Evolutionary conservation across 2,888 invertebrate genomes (phyloP).

Genomic region (Rhagonycha lutea): DNA sequence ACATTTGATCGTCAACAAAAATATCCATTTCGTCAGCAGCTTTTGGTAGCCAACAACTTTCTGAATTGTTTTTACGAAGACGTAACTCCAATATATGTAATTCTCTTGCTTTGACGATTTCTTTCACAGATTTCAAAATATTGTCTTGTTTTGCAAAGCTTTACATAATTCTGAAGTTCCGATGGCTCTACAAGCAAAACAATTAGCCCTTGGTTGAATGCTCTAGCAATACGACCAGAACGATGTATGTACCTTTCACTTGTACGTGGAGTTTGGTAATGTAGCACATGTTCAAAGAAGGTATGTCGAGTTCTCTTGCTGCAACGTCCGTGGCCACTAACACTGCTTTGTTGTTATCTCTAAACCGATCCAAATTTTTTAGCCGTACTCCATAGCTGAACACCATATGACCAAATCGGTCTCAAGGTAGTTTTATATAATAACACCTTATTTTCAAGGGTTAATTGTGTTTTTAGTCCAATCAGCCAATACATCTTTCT

Average conservation of each 20-base stretch:
- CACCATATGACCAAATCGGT: too few species aligned
- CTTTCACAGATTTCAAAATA: conserved; percentile 67
- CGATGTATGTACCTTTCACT: conserved; percentile 97
- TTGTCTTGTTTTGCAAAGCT: conserved; percentile 77
- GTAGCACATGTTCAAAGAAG: conserved; percentile 91
- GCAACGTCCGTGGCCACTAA: conserved; percentile 96
- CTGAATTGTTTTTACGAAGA: conserved; percentile 64
- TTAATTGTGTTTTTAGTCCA: too few species aligned
- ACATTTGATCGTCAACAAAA: conserved; percentile 79
- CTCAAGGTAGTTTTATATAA: too few species aligned
- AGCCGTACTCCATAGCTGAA: too few species aligned
- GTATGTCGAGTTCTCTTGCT: conserved; percentile 94
- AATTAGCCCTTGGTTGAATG: conserved; percentile 85
- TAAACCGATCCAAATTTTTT: conserved; percentile 89
- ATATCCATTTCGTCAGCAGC: conserved; percentile 91
- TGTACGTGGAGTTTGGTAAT: conserved; percentile 93
- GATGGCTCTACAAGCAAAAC: conserved; percentile 89
- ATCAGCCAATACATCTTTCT: too few species aligned
- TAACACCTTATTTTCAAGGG: too few species aligned
- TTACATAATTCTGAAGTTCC: conserved; percentile 78
- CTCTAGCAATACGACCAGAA: conserved; percentile 95
- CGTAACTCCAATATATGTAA: conserved; percentile 78
- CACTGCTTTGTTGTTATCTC: conserved; percentile 71
- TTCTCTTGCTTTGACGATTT: conserved; percentile 77
- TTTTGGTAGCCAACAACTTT: conserved; percentile 84